A percentile compares a stretch with the other conserved stretches of the same genome.
These are phyloP conservation scores for Drosophila gunungcola DNA, from an alignment of 1,140 invertebrate species.

Conservation along the genomic window DNA sequence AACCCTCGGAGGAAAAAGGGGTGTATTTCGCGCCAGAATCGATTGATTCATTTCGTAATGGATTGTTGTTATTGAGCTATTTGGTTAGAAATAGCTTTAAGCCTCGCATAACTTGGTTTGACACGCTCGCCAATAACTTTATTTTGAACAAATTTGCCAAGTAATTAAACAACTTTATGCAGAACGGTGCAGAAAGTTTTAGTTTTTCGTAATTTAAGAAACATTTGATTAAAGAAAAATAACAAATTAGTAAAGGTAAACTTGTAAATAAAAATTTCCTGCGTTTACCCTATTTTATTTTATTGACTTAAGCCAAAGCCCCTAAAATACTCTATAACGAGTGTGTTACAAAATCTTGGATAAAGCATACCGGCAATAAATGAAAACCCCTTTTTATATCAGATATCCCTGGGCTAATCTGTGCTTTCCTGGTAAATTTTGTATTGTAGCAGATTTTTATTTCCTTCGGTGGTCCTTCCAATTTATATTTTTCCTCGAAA, in stretches of 20 bases:
- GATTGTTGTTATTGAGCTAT: not conserved
- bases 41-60: constrained; percentile 36
- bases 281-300: too few relatives aligned
- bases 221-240: too few relatives aligned
- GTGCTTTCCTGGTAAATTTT: not conserved
- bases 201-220: too few relatives aligned
- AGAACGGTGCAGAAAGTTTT: too few relatives aligned
- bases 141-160: not conserved
- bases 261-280: too few relatives aligned
- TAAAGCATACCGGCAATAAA: too few relatives aligned
- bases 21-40: not conserved
- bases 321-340: too few relatives aligned
- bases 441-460: not conserved
- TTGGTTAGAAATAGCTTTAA: not conserved
- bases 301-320: too few relatives aligned
- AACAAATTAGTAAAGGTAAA: too few relatives aligned
- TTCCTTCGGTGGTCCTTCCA: constrained; percentile 20
- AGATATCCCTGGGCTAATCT: constrained; percentile 14
- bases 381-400: too few relatives aligned
- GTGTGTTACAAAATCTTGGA: too few relatives aligned
- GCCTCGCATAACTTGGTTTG: not conserved
- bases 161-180: not conserved
- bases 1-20: not conserved
- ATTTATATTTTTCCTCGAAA: constrained; percentile 9
- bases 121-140: not conserved